Evolutionary conservation across 2,888 invertebrate genomes (phyloP), one percentile per base, ranked within the genome.

Genomic region (Yponomeuta sedellus): DNA sequence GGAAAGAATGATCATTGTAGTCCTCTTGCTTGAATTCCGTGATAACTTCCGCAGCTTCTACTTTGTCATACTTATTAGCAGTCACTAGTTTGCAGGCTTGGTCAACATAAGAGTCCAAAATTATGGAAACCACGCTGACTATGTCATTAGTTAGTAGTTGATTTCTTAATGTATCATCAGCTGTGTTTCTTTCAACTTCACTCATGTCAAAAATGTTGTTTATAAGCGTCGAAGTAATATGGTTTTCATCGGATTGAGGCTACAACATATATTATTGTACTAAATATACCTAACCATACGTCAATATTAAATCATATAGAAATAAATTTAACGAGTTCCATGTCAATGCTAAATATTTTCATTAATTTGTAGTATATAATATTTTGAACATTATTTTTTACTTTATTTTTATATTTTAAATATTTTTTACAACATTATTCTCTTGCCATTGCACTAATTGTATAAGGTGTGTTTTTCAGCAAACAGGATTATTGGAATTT

Each of bases 151-250:
- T 72, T 52, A 79, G 52, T 16, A 72, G 64, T 64, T 79, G 70
- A 59, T 69, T 61, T 0, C 72, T 66, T 64, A 76, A 76, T 52
- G 70, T 68, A 28, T 83, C 79, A 56, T 81, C 75, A 40, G 72
- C 70, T 63, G 57, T 10, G 22, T 12, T 68, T 61, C 68, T 75
- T 68, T 85, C 85, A 28, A 88, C 82, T 57, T 86, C 86, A 68
- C 86, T 88, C 84, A 88, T 85, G 65, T 89, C 86, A 69, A 88
- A 89, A 58, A 89, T 74, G 68, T 85, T 76, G 68, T 82, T 86
- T 63, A 89, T 86, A 67, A 85, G 82, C 75, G 81, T 81, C 0
- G 88, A 85, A 8, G 89, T 85, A 1, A 83, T 85, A 68, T 83
- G 81, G 2, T 70, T 76, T 52, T 81, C 69, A 59, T 82, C 83